Percentiles rank a stretch among this genome's conserved stretches.
Evolutionary conservation across 2,797 vertebrate genomes (phyloP).

Genomic region (Falco columbarius): DNA sequence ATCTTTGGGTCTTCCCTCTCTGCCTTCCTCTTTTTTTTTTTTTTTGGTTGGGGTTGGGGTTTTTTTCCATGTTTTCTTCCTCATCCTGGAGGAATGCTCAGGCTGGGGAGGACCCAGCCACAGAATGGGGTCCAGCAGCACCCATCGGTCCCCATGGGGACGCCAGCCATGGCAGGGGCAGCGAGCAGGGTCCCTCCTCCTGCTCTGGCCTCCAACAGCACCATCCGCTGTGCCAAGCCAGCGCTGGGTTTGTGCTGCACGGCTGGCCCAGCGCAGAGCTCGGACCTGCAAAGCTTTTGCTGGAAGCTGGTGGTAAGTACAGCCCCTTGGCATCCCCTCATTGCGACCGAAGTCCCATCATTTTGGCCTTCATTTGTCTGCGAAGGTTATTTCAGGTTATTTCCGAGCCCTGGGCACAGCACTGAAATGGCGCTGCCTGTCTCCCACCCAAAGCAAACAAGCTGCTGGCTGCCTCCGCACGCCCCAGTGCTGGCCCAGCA

Average conservation of each 20-base stretch:
- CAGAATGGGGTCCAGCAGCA: not conserved
- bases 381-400: not conserved
- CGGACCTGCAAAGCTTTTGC: not conserved
- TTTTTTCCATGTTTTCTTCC: too few species aligned
- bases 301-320: not conserved
- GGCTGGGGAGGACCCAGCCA: not conserved
- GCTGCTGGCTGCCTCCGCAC: rapidly evolving
- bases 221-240: not conserved
- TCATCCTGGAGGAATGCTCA: not conserved
- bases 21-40: not conserved
- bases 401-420: not conserved
- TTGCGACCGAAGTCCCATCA: rapidly evolving
- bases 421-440: too few species aligned
- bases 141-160: not conserved
- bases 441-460: not conserved
- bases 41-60: not conserved
- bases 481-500: rapidly evolving
- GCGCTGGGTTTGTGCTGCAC: rapidly evolving
- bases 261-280: rapidly evolving
- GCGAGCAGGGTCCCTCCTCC: not conserved
- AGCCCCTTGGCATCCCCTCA: not conserved
- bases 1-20: not conserved
- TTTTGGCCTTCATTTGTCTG: not conserved
- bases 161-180: not conserved
- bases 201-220: not conserved